Evolutionary conservation across 2,888 invertebrate genomes (phyloP).

Genomic region (Sinodicranocentrus sp.): DNA sequence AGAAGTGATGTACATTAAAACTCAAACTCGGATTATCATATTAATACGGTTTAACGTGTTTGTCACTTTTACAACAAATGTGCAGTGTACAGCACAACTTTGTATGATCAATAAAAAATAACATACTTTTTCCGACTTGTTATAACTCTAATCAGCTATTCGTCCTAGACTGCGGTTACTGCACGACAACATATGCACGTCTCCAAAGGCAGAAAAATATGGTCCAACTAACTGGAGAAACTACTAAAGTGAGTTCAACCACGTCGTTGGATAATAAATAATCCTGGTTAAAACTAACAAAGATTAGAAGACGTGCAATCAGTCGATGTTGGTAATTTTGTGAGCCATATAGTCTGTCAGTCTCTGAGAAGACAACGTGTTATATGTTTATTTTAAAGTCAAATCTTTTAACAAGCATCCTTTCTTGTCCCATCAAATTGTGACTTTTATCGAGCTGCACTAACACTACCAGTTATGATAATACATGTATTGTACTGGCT

Average conservation of each 20-base stretch:
- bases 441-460: too few relatives aligned
- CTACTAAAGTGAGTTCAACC: constrained; percentile 1
- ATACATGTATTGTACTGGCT: too few relatives aligned
- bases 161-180: neutral
- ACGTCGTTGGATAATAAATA: neutral
- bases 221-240: too few relatives aligned
- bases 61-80: too few relatives aligned
- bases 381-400: too few relatives aligned
- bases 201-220: neutral
- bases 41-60: too few relatives aligned
- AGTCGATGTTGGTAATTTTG: neutral
- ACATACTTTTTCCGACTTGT: neutral
- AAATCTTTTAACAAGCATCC: too few relatives aligned
- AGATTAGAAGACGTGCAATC: neutral
- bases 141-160: neutral
- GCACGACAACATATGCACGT: neutral
- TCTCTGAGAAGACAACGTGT: neutral
- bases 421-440: too few relatives aligned
- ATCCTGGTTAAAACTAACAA: neutral
- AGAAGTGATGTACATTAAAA: neutral
- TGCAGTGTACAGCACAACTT: neutral
- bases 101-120: neutral
- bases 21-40: too few relatives aligned
- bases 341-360: neutral
- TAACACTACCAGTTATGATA: too few relatives aligned